Base-by-base conservation (phyloP, 2,113 vertebrate species). In the Osmerus mordax region DNA sequence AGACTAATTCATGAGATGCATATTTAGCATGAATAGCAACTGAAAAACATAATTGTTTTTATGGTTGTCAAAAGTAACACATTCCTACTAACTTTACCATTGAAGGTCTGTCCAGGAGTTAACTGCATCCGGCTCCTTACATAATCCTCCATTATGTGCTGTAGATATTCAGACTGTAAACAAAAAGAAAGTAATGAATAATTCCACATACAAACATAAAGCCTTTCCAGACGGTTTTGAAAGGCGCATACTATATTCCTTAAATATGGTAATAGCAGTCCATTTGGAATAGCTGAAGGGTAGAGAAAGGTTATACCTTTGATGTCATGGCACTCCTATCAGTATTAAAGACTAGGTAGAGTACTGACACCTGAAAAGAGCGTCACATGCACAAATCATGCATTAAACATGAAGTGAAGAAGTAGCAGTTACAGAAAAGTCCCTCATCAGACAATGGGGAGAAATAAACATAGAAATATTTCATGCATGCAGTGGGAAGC, bases 331-430 rank as follows among this genome's bases (percentile, higher is more conserved):
- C 18, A 53, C 23, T 55, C 14, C 13, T 68, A 21, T 67, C 28
- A 32, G 51, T 25, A 25, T 70, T 59, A 54, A 81, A 81, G 71
- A 67, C 51, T 9, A 67, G 52, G 53, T 73, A 67, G n/a, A 55
- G 32, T 5, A 64, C 70, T 53, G 78, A 76, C 2, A 74, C 25
- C 71, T 74, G 58, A 55, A 28, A 19, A 59, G 56, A 62, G 51
- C 54, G 53, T 12, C 25, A 51, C n/a, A 47, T 66, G 71, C 28
- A 41, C n/a, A 58, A 18, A 73, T n/a, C 65, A 67, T 67, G 65
- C n/a, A 52, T 67, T 51, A 25, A 28, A 61, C 5, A 61, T 51
- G 36, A 52, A 25, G 19, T 52, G 23, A 67, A 23, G 14, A 18
- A 8, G 29, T 7, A 51, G 52, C 65, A 56, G 54, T 56, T 54